Evolutionary conservation across 2,113 vertebrate species (phyloP).

Genomic region (Cacatua alba): DNA sequence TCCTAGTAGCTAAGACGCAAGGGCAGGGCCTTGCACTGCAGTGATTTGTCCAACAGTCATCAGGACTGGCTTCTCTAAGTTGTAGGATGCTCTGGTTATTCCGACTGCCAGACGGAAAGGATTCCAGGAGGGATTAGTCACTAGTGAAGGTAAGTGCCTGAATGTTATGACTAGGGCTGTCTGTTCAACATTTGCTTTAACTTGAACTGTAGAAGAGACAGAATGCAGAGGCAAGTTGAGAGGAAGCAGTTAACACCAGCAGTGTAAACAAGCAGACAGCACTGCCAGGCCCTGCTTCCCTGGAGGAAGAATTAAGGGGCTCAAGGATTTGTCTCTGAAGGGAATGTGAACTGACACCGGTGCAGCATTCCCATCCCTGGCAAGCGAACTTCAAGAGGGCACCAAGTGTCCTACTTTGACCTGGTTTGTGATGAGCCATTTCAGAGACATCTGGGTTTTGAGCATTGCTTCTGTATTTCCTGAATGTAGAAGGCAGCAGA

Average conservation of each 20-base stretch:
- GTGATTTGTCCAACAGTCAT: background rate
- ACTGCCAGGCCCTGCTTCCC: conserved; percentile 48
- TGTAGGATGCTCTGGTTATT: background rate
- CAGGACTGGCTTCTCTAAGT: background rate
- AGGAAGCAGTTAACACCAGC: conserved; percentile 65
- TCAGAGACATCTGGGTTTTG: background rate
- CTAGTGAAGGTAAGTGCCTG: conserved; percentile 32
- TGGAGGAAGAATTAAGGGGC: conserved; percentile 50
- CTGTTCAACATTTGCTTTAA: conserved; percentile 45
- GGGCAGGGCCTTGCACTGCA: background rate
- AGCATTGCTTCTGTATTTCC: conserved; percentile 15
- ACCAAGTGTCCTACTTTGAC: conserved; percentile 14
- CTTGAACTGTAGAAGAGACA: conserved; percentile 43
- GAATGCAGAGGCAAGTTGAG: conserved; percentile 53
- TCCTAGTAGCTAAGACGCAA: background rate
- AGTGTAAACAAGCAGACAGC: conserved; percentile 58
- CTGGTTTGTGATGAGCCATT: background rate
- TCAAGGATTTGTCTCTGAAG: conserved; percentile 28
- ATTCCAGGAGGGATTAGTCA: conserved; percentile 56
- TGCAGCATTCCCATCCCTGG: background rate
- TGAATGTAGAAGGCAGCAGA: background rate
- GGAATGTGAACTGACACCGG: conserved; percentile 8
- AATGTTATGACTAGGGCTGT: conserved; percentile 58
- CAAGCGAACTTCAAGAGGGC: background rate
- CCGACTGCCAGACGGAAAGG: conserved; percentile 15